These are phyloP conservation scores for Falco biarmicus DNA, from an alignment of 2,797 vertebrate genomes.

Conservation along the genomic window DNA sequence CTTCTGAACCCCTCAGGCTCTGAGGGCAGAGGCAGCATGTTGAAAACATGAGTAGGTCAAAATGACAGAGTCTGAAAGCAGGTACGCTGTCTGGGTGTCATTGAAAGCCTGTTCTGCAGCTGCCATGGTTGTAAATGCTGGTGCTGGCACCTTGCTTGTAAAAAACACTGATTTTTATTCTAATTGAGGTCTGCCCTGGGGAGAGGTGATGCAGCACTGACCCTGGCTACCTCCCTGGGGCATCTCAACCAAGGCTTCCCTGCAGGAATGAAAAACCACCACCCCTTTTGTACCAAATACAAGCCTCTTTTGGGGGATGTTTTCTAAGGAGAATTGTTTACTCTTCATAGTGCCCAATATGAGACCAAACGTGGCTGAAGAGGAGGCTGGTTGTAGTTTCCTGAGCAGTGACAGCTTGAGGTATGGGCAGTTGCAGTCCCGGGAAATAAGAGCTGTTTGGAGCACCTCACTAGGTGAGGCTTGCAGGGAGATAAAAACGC, in stretches of 20 bases:
- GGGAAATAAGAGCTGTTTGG: not conserved
- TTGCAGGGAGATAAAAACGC: not conserved
- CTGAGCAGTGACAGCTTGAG: not conserved
- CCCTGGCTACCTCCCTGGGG: not conserved
- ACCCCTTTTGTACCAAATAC: not conserved
- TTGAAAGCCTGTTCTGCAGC: not conserved
- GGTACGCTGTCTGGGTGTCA: accelerated
- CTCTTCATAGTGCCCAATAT: not conserved
- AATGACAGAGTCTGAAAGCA: not conserved
- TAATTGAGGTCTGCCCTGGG: not conserved
- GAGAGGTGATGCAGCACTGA: not conserved
- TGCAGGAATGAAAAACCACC: not conserved
- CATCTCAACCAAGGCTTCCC: not conserved
- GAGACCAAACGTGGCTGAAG: not conserved
- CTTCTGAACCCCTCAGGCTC: not conserved
- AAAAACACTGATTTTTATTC: not conserved
- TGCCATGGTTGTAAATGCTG: not conserved
- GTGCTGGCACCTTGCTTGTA: not conserved
- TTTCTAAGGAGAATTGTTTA: not conserved
- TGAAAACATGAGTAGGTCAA: not conserved
- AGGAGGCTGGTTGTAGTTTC: not conserved
- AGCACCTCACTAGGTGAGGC: not conserved
- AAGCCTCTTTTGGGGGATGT: accelerated
- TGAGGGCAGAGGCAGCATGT: not conserved
- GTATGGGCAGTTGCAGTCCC: not conserved